Base-by-base conservation (phyloP, 2,797 vertebrate species). In the Rousettus madagascariensis region DNA sequence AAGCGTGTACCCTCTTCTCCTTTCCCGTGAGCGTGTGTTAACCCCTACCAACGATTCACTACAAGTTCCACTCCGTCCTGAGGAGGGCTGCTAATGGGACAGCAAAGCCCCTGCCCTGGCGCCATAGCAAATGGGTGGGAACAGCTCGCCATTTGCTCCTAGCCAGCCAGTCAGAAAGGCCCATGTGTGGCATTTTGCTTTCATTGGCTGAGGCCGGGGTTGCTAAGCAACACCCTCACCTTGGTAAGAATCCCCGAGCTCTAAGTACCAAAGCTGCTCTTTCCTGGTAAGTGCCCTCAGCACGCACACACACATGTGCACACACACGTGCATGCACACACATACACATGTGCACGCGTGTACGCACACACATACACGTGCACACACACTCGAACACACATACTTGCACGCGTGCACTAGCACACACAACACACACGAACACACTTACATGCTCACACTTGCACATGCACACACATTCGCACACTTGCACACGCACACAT, bases 151-250 rank as follows among this genome's bases (percentile, higher is more conserved):
- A 11, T 85, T 91, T 46, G 93, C 94, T 90, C 55, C 66, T 33
- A 41, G 90, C 78, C 86, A 69, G 77, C 96, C 97, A 97, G 79
- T 97, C 84, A 95, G 90, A 69, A 90, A 68, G 93, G 61, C 85
- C 36, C 80, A 38, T 85, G 71, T 38, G 84, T 96, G 97, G 66
- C 86, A 85, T 96, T 86, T 97, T 75, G 53, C 94, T 97, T 86
- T 87, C 66, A 97, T 93, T 96, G 97, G 82, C 55, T 79, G 83
- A 94, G 80, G 85, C 41, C 10, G 61, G 43, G 30, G 95, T 94
- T 98, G 95, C 92, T 96, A 95, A 68, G 97, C 96, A 97, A 97
- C 97, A 30, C 30, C 82, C 63, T 96, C 86, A 75, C 51, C 95
- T 72, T 90, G 88, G 57, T 92, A 86, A 94, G 89, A 65, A 94